A percentile compares a stretch with the other conserved stretches of the same genome.
Conservation (phyloP, 2,888 invertebrate species). For the Oligia fasciuncula region DNA sequence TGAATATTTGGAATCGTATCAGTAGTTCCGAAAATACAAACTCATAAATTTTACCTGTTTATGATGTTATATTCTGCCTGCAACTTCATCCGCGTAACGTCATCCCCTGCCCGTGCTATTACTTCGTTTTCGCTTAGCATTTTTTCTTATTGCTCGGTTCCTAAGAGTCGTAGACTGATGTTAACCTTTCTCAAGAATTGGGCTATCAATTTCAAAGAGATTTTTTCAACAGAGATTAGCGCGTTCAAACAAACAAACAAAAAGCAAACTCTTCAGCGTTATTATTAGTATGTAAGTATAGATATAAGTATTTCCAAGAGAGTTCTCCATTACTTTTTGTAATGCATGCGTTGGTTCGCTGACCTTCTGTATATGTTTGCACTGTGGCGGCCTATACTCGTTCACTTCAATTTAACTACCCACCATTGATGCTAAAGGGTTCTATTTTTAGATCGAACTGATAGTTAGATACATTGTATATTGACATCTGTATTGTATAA, state of each 20-base stretch:
- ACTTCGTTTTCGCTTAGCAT: no score
- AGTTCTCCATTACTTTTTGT: background rate
- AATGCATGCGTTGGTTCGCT: background rate
- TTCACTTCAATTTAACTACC: conserved; percentile 43
- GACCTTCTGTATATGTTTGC: conserved; percentile 15
- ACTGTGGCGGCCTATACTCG: background rate
- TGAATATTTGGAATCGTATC: background rate
- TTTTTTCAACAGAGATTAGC: no score
- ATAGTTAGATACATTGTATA: background rate
- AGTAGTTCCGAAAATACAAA: background rate
- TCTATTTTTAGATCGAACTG: conserved; percentile 28
- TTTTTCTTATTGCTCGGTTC: no score
- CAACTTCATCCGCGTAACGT: background rate
- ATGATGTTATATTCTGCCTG: background rate
- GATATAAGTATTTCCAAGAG: background rate
- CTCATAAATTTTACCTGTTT: background rate
- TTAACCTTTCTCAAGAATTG: background rate
- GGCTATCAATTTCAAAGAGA: no score
- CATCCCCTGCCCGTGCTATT: background rate
- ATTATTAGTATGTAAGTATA: background rate
- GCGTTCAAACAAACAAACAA: no score
- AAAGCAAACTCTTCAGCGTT: no score
- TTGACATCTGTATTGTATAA: no score
- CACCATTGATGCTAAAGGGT: conserved; percentile 21
- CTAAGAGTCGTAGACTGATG: no score